Evolutionary conservation across 1,140 invertebrate species (phyloP), one percentile per base, ranked within the genome.

Genomic region (Drosophila ananassae): DNA sequence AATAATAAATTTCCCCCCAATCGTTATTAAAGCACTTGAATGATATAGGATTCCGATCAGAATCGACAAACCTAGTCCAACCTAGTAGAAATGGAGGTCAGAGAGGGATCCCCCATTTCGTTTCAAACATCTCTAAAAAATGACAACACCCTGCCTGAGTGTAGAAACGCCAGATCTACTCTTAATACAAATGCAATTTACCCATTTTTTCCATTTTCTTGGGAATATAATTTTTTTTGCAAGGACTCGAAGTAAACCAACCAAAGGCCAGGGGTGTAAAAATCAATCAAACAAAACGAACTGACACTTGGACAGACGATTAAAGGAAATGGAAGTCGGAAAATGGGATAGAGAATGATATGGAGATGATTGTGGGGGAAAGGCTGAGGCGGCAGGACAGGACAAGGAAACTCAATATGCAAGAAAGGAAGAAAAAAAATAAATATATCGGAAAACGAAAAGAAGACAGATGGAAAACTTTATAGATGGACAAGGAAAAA

Each of bases 271-370:
- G 50, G 63, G 63, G 59, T 67, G 63, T 67, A 67, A 64, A 52
- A 67, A 67, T 67, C 63, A 67, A 67, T 67, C 63, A 67, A 67
- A 67, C 63, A 67, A 67, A 67, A 67, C 63, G 63, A 25, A 67
- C 63, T 67, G 63, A 64, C 63, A 67, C 60, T 67, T 64, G 63
- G 63, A 67, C 63, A 64, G 63, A 64, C 63, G 63, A 67, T 67
- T 67, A 67, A 67, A 44, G 63, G 46, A 67, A 67, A 67, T 66
- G 58, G 41, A 37, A 37, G 34, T 37, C 34, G 34, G 34, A 17
- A 17, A 44, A 17, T 17, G 41, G 41, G 41, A 13, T 13, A 13
- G 39, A 41, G 4, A 5, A 34, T 34, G 32, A 37, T 37, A 37
- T 12, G 61, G 21, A 61, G 30, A 58, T 61, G 54, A n/a, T 22